Evolutionary conservation across 2,888 invertebrate species (phyloP), one percentile per base, ranked within the genome.

Genomic region (Arrhopalites spinosus): DNA sequence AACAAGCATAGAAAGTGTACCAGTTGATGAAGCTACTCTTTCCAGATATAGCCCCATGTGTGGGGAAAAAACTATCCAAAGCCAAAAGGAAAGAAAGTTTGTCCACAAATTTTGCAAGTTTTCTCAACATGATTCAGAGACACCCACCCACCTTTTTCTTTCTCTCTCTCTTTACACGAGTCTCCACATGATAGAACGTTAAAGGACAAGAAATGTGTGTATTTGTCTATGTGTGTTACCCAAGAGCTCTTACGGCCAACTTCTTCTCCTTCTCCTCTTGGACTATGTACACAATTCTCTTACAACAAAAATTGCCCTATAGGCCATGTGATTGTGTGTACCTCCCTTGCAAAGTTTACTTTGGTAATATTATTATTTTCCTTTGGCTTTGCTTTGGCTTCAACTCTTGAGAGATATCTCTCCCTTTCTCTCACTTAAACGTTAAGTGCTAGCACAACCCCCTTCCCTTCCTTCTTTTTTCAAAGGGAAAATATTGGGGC

Each of bases 301-400:
- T 36, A 36, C 36, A 36, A 36, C 36, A 7, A 36, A 36, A 36
- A 11, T 36, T 36, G 36, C 11, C 36, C 36, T 36, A 36, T 36
- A 36, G 36, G 36, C 36, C 36, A 36, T 36, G 36, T 36, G 36
- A 11, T 11, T 11, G 50, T 50, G 50, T 50, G 50, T 50, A 17
- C 17, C 50, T 5, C 50, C 50, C 50, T 8, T 8, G 2, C 8
- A 25, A 23, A 59, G 59, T 59, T 59, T 59, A 59, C 59, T 59
- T 23, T 59, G 25, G 59, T 59, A 59, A 59, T 59, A 59, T 59
- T 59, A 59, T 59, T 59, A 59, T 59, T 59, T 59, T 59, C 59
- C 59, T 59, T 59, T 59, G 59, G 25, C 59, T 59, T 23, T 59
- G 11, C 23, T 25, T 59, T 59, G 23, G 7, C 59, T 59, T 23